Evolutionary conservation across 1,140 invertebrate genomes (phyloP).

Genomic region (Panulirus ornatus): DNA sequence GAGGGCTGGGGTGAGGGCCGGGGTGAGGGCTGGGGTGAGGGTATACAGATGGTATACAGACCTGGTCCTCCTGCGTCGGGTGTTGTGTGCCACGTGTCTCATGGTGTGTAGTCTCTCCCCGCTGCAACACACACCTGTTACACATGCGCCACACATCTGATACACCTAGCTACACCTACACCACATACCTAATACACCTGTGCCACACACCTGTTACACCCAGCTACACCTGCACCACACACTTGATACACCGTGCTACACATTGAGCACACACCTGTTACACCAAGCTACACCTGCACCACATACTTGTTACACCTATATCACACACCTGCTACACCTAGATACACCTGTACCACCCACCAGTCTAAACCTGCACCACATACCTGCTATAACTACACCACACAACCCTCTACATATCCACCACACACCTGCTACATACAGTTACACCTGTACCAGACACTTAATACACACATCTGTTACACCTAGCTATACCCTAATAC

Average conservation of each 20-base stretch:
- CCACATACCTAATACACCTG: conserved; percentile 12
- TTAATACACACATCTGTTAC: too few species aligned
- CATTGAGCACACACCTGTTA: not conserved
- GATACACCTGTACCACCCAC: too few species aligned
- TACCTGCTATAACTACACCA: not conserved
- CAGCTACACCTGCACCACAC: not conserved
- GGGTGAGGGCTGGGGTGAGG: not conserved
- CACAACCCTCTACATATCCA: not conserved
- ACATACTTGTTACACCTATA: not conserved
- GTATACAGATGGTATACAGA: not conserved
- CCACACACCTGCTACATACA: too few species aligned
- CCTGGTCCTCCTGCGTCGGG: not conserved
- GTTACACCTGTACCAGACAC: too few species aligned
- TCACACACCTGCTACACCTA: too few species aligned
- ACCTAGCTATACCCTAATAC: too few species aligned
- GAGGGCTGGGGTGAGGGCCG: not conserved
- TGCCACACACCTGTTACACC: too few species aligned
- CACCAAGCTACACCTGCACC: not conserved
- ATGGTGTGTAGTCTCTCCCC: not conserved
- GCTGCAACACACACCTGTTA: conserved; percentile 32
- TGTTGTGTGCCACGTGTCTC: conserved; percentile 20
- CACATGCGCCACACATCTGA: conserved; percentile 18
- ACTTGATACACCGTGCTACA: too few species aligned
- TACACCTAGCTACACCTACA: conserved; percentile 4
- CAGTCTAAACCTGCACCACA: not conserved